These are phyloP conservation scores for Microcebus jonahi DNA, from an alignment of 2,113 vertebrate genomes.

Conservation along the genomic window DNA sequence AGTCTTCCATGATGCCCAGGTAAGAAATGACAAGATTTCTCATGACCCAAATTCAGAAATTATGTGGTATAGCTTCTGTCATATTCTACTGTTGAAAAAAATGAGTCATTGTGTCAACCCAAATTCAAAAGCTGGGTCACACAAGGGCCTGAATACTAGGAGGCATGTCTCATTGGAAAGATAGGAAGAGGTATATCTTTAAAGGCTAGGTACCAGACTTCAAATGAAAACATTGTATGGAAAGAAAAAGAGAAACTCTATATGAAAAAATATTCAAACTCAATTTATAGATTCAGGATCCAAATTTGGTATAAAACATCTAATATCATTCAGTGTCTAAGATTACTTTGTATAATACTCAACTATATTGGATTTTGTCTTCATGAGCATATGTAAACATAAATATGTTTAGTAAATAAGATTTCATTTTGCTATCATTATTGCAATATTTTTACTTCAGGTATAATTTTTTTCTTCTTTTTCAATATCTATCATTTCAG, in stretches of 20 bases:
- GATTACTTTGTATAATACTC: not conserved
- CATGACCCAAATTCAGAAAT: not conserved
- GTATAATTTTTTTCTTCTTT: not conserved
- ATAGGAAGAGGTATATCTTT: not conserved
- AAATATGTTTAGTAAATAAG: not conserved
- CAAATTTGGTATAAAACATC: not conserved
- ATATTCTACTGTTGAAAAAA: not conserved
- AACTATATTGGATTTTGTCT: not conserved
- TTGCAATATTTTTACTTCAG: not conserved
- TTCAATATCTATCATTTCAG: not conserved
- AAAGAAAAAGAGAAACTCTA: not conserved
- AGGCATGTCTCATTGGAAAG: not conserved
- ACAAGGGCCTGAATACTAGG: not conserved
- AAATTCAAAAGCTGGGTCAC: not conserved
- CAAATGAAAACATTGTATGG: not conserved
- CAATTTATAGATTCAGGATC: not conserved
- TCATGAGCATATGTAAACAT: not conserved
- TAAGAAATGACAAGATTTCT: not conserved
- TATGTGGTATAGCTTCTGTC: not conserved
- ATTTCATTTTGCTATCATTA: not conserved
- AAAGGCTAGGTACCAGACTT: not conserved
- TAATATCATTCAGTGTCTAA: not conserved
- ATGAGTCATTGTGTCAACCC: not conserved
- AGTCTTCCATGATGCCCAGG: not conserved
- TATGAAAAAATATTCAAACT: not conserved